Conservation (phyloP, 2,797 vertebrate genomes). For the Graptemys geographica region DNA sequence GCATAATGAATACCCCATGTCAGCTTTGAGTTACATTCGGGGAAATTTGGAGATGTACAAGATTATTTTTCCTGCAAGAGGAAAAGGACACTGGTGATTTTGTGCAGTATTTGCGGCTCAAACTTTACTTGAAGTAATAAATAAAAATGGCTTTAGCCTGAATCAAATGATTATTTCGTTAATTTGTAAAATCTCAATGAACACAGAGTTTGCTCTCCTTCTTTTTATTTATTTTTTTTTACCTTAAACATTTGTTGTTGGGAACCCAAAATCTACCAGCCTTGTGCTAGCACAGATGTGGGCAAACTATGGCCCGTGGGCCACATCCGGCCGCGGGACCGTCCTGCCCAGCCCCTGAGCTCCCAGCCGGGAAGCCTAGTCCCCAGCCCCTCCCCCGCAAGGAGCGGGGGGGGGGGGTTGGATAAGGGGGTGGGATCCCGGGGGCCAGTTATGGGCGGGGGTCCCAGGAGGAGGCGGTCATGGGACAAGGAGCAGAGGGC, state of each 20-base stretch:
- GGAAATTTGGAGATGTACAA: neutral
- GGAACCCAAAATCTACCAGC: neutral
- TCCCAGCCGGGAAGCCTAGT: too few relatives aligned
- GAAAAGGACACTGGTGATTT: neutral
- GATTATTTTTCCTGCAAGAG: neutral
- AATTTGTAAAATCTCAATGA: neutral
- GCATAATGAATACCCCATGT: neutral
- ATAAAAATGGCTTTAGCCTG: neutral
- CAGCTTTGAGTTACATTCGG: neutral
- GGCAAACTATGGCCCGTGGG: too few relatives aligned
- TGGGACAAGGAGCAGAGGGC: too few relatives aligned
- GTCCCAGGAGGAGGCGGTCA: too few relatives aligned
- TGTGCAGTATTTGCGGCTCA: neutral
- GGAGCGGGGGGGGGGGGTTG: too few relatives aligned
- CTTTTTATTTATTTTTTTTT: neutral
- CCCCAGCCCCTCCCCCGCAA: too few relatives aligned
- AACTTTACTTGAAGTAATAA: neutral
- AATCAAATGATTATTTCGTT: neutral
- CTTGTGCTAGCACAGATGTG: neutral
- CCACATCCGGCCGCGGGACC: too few relatives aligned
- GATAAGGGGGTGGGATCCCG: too few relatives aligned
- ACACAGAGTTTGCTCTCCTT: neutral
- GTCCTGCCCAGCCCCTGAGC: too few relatives aligned
- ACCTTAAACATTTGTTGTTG: neutral
- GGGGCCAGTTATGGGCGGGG: too few relatives aligned